Evolutionary conservation across 1,140 invertebrate species (phyloP), one percentile per base, ranked within the genome.

Genomic region (Muscidifurax raptorellus): DNA sequence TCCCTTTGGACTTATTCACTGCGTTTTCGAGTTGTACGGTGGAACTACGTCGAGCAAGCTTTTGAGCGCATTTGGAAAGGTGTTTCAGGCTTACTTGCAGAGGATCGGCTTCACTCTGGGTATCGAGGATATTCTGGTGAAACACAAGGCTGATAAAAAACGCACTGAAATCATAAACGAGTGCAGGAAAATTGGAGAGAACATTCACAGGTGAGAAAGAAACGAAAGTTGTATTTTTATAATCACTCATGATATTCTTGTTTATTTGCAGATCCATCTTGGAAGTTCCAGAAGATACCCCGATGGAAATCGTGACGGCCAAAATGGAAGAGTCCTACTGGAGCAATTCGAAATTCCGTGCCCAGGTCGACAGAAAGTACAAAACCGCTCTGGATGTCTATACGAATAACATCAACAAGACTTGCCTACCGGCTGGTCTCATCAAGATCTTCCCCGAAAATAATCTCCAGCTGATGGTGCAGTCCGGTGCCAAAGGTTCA

Each of bases 401-500:
- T 87, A 99, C 98, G 67, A 99, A 99, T 90, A 94, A 96, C 30
- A 99, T 99, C 67, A 99, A 98, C 87, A 96, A 95, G 82, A 94
- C 93, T 3, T 98, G 97, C 91, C 93, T 99, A 78, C 96, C 97
- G 4, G 93, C 94, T 76, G 98, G 97, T 13, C 93, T 99, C 18
- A 91, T 98, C 1, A 96, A 96, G 86, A 95, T 96, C 85, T 99
- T 99, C 91, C 98, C 99, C 0, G 89, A 96, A 6, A 99, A 99
- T 92, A 99, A 99, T 94, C 94, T 99, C 3, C 98, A 99, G 91
- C 91, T 99, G 75, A 99, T 99, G 98, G 98, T 99, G 0, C 95
- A 98, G 90, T 99, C 99, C 18, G 99, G 99, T 74, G 99, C 99
- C 0, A 99, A 99, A 93, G 99, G 99, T 52, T 98, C 98, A 0